Evolutionary conservation across 2,888 invertebrate species (phyloP), one percentile per base, ranked within the genome.

Genomic region (Miltochrista miniata): DNA sequence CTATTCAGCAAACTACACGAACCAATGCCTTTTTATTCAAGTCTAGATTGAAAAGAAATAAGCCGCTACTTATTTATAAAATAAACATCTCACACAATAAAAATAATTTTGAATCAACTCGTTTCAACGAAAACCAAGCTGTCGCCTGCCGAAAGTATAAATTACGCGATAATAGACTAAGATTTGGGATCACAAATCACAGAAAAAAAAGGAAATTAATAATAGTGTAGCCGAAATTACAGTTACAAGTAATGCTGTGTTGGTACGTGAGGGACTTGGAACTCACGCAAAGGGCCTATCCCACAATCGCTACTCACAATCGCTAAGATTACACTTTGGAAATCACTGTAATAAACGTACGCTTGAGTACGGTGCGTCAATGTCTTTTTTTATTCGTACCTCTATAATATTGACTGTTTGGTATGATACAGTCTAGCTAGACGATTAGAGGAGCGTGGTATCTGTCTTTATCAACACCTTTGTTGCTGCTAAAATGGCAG

Each of bases 241-340:
- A 38, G 52, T 11, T 38, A 44, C 43, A 13, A 31, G 42, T 47
- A 54, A 61, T 54, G 51, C 37, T 50, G 38, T 18, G 43, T 48
- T 35, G 39, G 46, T 56, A 15, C 24, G 55, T 61, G 49, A 33
- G 33, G 54, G 34, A 38, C 44, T 46, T 43, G 41, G 51, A 42
- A 45, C 37, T 42, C 88, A 88, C 87, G 88, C 88, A 68, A 89
- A 71, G 72, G 72, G 72, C 74, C 84, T 81, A 86, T 87, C 81
- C 72, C 42, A 66, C 76, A 78, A 86, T 85, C 85, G 72, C 54
- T 45, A 59, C 66, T 63, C 61, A 76, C 79, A 56, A 86, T 85
- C 84, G 74, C 68, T 71, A 76, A 79, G 83, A 81, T 85, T 85
- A 68, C 63, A 67, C 56, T 63, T 44, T 68, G 59, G 74, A 74